These are phyloP conservation scores for Halichondria panicea DNA, from an alignment of 37 sponge, comb jelly and placozoan species.

Conservation along the genomic window DNA sequence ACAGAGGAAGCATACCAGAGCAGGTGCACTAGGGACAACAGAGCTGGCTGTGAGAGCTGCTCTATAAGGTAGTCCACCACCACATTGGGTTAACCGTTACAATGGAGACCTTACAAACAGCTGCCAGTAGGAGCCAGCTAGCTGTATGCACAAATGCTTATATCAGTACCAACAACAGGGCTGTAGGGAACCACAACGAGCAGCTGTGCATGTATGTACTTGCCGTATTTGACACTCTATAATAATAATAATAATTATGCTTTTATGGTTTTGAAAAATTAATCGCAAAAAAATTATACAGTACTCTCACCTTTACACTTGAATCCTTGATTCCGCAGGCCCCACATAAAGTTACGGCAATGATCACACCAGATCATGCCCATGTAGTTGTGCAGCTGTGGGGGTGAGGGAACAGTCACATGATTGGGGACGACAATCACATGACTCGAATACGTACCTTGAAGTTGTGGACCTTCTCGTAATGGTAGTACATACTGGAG, in stretches of 20 bases:
- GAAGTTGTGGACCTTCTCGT: constrained; percentile 79
- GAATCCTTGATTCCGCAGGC: constrained; percentile 87
- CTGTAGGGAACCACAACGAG: neutral
- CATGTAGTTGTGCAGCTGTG: constrained; percentile 55
- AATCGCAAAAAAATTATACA: neutral
- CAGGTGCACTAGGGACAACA: too few relatives aligned
- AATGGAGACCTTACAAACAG: too few relatives aligned
- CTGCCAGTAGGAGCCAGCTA: too few relatives aligned
- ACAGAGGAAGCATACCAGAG: too few relatives aligned
- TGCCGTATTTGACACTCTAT: neutral
- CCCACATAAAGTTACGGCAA: constrained; percentile 96
- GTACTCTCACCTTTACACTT: constrained; percentile 71
- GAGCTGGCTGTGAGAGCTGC: too few relatives aligned
- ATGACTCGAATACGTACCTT: constrained; percentile 46
- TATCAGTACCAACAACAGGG: too few relatives aligned
- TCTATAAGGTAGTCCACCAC: too few relatives aligned
- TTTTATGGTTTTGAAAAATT: neutral
- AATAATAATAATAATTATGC: neutral
- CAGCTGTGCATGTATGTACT: neutral
- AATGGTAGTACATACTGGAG: constrained; percentile 44
- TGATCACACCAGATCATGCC: constrained; percentile 83
- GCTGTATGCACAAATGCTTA: too few relatives aligned
- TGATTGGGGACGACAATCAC: neutral
- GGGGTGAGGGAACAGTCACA: neutral
- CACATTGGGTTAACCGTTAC: too few relatives aligned